These are phyloP conservation scores for Tragulus kanchil DNA, from an alignment of 2,113 vertebrate genomes.

Conservation along the genomic window DNA sequence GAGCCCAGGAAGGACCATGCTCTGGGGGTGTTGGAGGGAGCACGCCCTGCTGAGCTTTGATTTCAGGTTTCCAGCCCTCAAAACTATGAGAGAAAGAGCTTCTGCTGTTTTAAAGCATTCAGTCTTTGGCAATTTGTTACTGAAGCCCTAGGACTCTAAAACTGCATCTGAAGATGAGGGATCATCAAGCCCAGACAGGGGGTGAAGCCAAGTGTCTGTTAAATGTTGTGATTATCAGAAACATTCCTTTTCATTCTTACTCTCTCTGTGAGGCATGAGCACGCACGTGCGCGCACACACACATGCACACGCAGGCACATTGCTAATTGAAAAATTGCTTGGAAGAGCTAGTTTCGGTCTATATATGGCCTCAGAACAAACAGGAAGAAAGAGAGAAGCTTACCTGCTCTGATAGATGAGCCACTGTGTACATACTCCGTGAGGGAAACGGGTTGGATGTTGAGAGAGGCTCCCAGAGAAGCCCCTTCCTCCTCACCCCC, in stretches of 20 bases:
- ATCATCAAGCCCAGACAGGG: not conserved
- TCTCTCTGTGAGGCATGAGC: accelerated
- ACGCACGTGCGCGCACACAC: too few relatives aligned
- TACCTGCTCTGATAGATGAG: not conserved
- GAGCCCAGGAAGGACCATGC: not conserved
- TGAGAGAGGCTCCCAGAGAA: too few relatives aligned
- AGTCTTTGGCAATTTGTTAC: not conserved
- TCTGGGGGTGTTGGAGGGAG: not conserved
- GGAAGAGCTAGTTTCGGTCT: not conserved
- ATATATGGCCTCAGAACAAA: not conserved
- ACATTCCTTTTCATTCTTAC: not conserved
- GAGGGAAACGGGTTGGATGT: too few relatives aligned
- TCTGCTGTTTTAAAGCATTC: not conserved
- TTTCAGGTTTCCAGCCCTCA: not conserved
- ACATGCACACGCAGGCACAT: accelerated
- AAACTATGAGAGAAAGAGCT: not conserved
- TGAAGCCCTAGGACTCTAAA: not conserved
- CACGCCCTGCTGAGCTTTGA: not conserved
- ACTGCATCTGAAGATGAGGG: not conserved
- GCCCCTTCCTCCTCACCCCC: accelerated
- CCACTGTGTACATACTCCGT: accelerated
- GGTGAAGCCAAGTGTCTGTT: not conserved
- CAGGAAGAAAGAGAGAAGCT: not conserved
- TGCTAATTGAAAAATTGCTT: not conserved
- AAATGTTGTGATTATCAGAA: not conserved